Evolutionary conservation across 2,797 vertebrate genomes (phyloP), one percentile per base, ranked within the genome.

Genomic region (Capromys pilorides): DNA sequence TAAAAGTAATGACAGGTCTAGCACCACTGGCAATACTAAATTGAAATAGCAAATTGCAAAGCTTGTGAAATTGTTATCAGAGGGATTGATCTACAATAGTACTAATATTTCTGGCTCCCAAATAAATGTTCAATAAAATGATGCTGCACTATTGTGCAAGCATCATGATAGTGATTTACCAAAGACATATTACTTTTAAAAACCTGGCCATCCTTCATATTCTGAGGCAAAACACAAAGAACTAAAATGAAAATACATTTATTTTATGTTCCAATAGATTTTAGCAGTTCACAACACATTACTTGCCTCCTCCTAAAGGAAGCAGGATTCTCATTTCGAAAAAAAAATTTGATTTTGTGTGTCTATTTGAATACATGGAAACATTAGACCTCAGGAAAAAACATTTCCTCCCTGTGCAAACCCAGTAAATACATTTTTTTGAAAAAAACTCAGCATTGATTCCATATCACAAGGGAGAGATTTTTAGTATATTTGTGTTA

Each of bases 81-180:
- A 97, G 81, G 86, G 86, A 94, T 91, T 90, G 94, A 97, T 97
- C 97, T 97, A 61, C 93, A 91, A 49, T 5, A 69, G 45, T 87
- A 94, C 67, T 62, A 86, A 89, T 87, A 94, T 97, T 97, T 97
- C 95, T 96, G 92, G 88, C 31, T 91, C 51, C 9, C 94, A 88
- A 88, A 95, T 93, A 96, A 92, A 85, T 96, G 79, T 97, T 97
- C 97, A 96, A 90, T 97, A 97, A 97, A 96, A 93, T 31, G 86
- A 86, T 95, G 84, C 87, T 71, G 94, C 96, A 87, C 54, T 95
- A 96, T 90, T 94, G 86, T 90, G 82, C 8, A 73, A 86, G 41
- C 88, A 96, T 96, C 97, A 97, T 78, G 95, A 93, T 95, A 95
- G 91, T 96, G 90, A 97, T 98, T 98, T 98, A 93, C 73, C 94